Percentiles rank a stretch among this genome's conserved stretches.
Conservation (phyloP, 2,888 invertebrate genomes). For the Mongoloraphidia duomilia region DNA sequence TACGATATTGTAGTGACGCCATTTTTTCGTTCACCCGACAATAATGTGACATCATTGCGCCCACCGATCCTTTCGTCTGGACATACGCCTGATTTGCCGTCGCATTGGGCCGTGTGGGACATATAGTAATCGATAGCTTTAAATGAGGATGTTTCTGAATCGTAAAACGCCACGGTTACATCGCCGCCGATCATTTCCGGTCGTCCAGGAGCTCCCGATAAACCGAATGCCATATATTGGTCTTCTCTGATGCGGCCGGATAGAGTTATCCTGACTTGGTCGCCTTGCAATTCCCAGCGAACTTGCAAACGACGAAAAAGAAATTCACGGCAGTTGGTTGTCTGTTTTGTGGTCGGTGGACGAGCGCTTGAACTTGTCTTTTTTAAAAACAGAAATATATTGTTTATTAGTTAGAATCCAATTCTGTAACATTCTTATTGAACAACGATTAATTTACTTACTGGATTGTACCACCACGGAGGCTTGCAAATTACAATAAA, state of each 20-base stretch:
- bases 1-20: slow-evolving; percentile 72
- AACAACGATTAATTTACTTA: slow-evolving; percentile 42
- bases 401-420: neutral
- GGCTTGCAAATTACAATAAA: slow-evolving; percentile 38
- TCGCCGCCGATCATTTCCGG: slow-evolving; percentile 73
- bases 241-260: slow-evolving; percentile 66
- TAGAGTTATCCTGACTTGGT: slow-evolving; percentile 61
- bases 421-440: neutral
- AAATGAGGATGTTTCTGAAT: slow-evolving; percentile 42
- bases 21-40: slow-evolving; percentile 61
- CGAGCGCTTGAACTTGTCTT: slow-evolving; percentile 68
- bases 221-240: slow-evolving; percentile 79
- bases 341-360: slow-evolving; percentile 37
- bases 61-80: slow-evolving; percentile 73
- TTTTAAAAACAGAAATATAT: slow-evolving; percentile 20
- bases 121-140: slow-evolving; percentile 76
- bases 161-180: slow-evolving; percentile 68
- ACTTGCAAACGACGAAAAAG: slow-evolving; percentile 72
- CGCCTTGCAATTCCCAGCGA: slow-evolving; percentile 69
- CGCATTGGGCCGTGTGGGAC: slow-evolving; percentile 66
- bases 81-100: slow-evolving; percentile 70
- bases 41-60: slow-evolving; percentile 58
- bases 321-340: slow-evolving; percentile 72
- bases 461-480: slow-evolving; percentile 87
- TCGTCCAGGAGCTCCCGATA: slow-evolving; percentile 61